Base-by-base conservation (phyloP, 2,888 invertebrate species). In the Aspidiotus destructor region DNA sequence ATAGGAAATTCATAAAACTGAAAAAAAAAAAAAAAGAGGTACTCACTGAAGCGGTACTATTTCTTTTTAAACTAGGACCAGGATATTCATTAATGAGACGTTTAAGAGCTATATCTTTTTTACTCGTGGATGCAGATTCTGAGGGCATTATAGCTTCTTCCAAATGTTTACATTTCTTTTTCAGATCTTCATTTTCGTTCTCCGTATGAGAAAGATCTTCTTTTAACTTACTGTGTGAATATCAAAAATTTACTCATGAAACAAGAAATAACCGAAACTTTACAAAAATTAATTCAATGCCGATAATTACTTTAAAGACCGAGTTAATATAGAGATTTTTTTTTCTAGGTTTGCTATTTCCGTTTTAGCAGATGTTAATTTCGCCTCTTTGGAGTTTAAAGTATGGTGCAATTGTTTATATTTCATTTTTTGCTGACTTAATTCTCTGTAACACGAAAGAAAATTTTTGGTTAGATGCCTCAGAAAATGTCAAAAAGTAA, bases 181-280 rank as follows among this genome's bases (percentile, higher is more conserved):
- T 41, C 3, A 70, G 55, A 28, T 62, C 69, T 60, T 48, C 48
- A 42, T 69, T 69, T 70, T 71, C 71, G 40, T 57, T 62, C 61
- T 71, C 71, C 48, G 69, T 69, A 53, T 69, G 53, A 16, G 62
- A 15, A 40, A 70, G 53, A 28, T 70, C 71, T 52, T 69, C 69
- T 69, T 71, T 70, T 57, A 71, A 61, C 67, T 70, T 71, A 8
- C 71, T 71, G 61, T 10, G 54, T 58, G 15, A 10, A n/a, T n/a
- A n/a, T n/a, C n/a, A n/a, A n/a, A 57, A 28, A 55, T 15, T 11
- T 55, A 9, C 8, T 48, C 40, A 52, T 17, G 7, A 15, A 44
- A 62, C 8, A 41, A 41, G 28, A 55, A 40, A 6, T 16, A 62
- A 9, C 1, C 40, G 2, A 41, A 63, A 41, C 53, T 7, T 48